Evolutionary conservation across 2,888 invertebrate species (phyloP).

Genomic region (Perizoma affinitatum): DNA sequence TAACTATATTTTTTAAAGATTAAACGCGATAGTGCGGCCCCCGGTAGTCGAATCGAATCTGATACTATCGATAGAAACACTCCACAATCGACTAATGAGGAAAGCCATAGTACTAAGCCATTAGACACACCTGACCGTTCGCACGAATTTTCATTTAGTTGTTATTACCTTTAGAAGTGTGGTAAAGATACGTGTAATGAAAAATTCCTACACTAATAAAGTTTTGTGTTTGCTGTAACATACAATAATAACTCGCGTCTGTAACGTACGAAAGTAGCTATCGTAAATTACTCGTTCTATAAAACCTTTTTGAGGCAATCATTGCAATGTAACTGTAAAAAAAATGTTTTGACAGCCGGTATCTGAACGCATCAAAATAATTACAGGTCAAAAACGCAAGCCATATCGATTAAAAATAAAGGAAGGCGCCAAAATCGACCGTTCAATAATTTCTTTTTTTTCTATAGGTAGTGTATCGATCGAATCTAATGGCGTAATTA

Average conservation of each 20-base stretch:
- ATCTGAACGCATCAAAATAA: conserved; percentile 66
- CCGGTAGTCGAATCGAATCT: conserved; percentile 61
- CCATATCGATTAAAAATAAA: conserved; percentile 55
- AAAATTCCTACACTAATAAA: conserved; percentile 68
- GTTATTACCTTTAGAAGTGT: conserved; percentile 51
- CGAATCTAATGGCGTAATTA: conserved; percentile 80
- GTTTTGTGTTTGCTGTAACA: conserved; percentile 34
- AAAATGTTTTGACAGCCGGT: conserved; percentile 69
- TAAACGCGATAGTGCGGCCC: conserved; percentile 50
- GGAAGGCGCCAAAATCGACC: conserved; percentile 56
- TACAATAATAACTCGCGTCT: conserved; percentile 1
- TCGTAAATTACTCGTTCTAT: too few relatives aligned
- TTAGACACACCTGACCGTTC: conserved; percentile 61
- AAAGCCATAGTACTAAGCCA: conserved; percentile 67
- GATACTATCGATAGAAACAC: conserved; percentile 60
- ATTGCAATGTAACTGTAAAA: conserved; percentile 10
- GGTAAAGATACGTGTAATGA: conserved; percentile 65
- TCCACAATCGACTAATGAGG: conserved; percentile 70
- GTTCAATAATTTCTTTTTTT: conserved; percentile 54
- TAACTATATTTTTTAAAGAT: conserved; percentile 45
- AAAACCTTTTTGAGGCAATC: too few relatives aligned
- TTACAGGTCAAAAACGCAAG: conserved; percentile 57
- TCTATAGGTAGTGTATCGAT: conserved; percentile 66
- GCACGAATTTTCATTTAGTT: conserved; percentile 69
- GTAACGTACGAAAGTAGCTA: too few relatives aligned